Evolutionary conservation across 53 echinoderm and acorn worm genomes (phyloP).

Genomic region (Holothuria scabra): DNA sequence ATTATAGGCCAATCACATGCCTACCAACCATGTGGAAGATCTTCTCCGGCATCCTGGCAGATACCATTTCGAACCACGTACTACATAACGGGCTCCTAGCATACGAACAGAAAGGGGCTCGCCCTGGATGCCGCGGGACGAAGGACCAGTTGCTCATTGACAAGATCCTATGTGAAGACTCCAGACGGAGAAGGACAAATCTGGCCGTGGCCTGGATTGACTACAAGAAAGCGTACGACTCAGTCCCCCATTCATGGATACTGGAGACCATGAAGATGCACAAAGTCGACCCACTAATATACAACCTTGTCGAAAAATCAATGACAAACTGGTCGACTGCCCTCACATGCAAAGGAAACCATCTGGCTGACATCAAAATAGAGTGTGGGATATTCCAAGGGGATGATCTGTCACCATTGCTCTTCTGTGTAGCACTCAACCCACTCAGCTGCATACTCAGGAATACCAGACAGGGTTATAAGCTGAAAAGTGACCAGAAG

Average conservation of each 20-base stretch:
- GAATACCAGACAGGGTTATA: no score
- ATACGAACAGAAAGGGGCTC: background rate
- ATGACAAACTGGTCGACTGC: background rate
- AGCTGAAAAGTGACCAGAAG: no score
- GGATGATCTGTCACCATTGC: no score
- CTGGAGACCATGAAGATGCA: background rate
- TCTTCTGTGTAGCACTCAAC: no score
- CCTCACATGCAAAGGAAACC: background rate
- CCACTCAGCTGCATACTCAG: no score
- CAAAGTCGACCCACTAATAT: background rate
- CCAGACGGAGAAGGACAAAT: background rate
- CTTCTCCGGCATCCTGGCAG: background rate
- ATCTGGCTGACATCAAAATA: no score
- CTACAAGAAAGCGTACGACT: background rate
- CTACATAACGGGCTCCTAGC: background rate
- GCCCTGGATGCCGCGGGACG: background rate
- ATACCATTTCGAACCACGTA: no score
- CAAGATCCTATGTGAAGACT: background rate
- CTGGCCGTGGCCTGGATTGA: background rate
- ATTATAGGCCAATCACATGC: background rate
- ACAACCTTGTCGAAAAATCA: constrained; percentile 4
- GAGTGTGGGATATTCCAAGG: no score
- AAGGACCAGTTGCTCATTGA: background rate
- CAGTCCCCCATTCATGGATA: no score
- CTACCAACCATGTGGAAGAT: background rate